These are phyloP conservation scores for Poeciliopsis retropinna DNA, from an alignment of 2,113 vertebrate species.

Conservation along the genomic window DNA sequence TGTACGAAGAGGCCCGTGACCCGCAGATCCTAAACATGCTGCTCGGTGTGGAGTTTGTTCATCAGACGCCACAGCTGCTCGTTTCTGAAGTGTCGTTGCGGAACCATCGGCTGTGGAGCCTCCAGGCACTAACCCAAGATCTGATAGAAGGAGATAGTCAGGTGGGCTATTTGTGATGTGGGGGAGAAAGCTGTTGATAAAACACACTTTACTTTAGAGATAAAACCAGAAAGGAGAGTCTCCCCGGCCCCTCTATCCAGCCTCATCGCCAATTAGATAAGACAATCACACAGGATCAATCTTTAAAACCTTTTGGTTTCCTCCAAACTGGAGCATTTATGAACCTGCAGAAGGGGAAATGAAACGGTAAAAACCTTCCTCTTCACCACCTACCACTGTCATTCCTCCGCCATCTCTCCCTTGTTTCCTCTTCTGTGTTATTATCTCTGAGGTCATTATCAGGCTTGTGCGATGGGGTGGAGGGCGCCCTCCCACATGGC, in stretches of 20 bases:
- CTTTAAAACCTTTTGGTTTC: neutral
- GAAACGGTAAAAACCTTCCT: constrained; percentile 37
- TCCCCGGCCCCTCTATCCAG: neutral
- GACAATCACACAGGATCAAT: neutral
- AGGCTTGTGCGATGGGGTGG: constrained; percentile 52
- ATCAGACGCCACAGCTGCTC: neutral
- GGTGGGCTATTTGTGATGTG: no score
- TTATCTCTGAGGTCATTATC: constrained; percentile 74
- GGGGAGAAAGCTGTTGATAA: neutral
- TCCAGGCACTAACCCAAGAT: neutral
- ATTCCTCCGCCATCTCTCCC: constrained; percentile 48
- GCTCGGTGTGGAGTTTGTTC: neutral
- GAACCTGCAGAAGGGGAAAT: constrained; percentile 10
- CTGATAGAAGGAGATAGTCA: no score
- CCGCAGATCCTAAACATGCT: neutral
- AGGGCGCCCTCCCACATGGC: constrained; percentile 65
- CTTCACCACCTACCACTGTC: constrained; percentile 56
- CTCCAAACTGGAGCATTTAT: neutral
- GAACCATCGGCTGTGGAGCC: neutral
- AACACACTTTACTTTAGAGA: neutral
- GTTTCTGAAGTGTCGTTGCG: neutral
- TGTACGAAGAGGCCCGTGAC: neutral
- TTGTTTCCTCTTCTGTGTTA: constrained; percentile 63
- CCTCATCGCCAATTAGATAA: neutral
- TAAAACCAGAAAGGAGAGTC: neutral